Base-by-base conservation (phyloP, 2,113 vertebrate species). In the Pardalotus punctatus region DNA sequence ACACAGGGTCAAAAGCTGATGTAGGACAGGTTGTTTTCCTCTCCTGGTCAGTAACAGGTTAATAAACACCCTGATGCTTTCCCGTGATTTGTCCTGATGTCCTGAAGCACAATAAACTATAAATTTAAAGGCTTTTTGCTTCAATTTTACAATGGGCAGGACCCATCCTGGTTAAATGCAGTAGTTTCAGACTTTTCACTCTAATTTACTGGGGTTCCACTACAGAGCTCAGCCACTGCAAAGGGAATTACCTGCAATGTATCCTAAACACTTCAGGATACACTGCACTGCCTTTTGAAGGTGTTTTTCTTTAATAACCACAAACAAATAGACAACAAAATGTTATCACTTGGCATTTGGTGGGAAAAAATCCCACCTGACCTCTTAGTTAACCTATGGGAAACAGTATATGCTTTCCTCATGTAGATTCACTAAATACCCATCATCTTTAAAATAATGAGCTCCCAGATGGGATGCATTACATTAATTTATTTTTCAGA, bases 81-180 rank as follows among this genome's bases (percentile, higher is more conserved):
- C 12, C 25, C 0, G 0, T 40, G 2, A 14, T 51, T 58, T 42
- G 1, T 19, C 22, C 50, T 71, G 10, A 53, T 72, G 29, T 76
- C 8, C 14, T 42, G 38, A 40, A 85, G 15, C 15, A 61, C 22
- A 66, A 14, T 19, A 53, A 80, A 2, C 8, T 56, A 48, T 14
- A 36, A 56, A 54, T 18, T 40, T 35, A 12, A 22, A 29, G 15
- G 11, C 8, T 60, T 70, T 77, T 48, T 8, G 0, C 43, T 47
- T 56, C 33, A 25, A 14, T 84, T 91, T 94, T 67, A 35, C 24
- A 35, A 24, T 5, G 5, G 12, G 12, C 13, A 69, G 11, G 58
- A 33, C 7, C 58, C 19, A 51, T 33, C 18, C 31, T 88, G 16
- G 9, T 65, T 48, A 82, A 54, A 25, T 4, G 10, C 14, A 27